Conservation (phyloP, 2,888 invertebrate genomes). For the Synanthedon tipuliformis region DNA sequence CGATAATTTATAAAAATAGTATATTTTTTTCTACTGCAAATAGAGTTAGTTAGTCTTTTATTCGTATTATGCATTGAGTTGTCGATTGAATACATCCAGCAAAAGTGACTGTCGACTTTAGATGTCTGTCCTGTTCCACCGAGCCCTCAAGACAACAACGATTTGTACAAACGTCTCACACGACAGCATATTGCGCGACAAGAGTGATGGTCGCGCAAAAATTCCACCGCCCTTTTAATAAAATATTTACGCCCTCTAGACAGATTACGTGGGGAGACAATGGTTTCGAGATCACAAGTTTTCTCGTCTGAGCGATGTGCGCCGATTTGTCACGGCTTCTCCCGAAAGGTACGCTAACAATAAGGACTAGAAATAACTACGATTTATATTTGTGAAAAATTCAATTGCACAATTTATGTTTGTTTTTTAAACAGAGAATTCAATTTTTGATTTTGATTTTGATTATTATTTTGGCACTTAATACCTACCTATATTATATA, state of each 20-base stretch:
- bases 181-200: slow-evolving; percentile 41
- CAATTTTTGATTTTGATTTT: too few species aligned
- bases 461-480: too few species aligned
- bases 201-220: slow-evolving; percentile 40
- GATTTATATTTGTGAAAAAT: too few species aligned
- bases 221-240: slow-evolving; percentile 38
- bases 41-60: too few species aligned
- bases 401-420: too few species aligned
- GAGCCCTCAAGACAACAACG: slow-evolving; percentile 19
- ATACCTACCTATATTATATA: too few species aligned
- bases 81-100: too few species aligned
- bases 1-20: too few species aligned
- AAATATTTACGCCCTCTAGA: slow-evolving; percentile 34
- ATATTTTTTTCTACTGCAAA: too few species aligned
- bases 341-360: neutral
- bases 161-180: slow-evolving; percentile 41
- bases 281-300: slow-evolving; percentile 5
- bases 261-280: slow-evolving; percentile 13
- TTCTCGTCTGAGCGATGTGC: slow-evolving; percentile 2
- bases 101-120: neutral
- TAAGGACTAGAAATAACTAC: too few species aligned
- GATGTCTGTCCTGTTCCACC: neutral
- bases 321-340: slow-evolving; percentile 6
- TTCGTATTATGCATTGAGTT: too few species aligned
- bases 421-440: too few species aligned